Base-by-base conservation (phyloP, 2,888 invertebrate species). In the Drosophila anomalata region DNA sequence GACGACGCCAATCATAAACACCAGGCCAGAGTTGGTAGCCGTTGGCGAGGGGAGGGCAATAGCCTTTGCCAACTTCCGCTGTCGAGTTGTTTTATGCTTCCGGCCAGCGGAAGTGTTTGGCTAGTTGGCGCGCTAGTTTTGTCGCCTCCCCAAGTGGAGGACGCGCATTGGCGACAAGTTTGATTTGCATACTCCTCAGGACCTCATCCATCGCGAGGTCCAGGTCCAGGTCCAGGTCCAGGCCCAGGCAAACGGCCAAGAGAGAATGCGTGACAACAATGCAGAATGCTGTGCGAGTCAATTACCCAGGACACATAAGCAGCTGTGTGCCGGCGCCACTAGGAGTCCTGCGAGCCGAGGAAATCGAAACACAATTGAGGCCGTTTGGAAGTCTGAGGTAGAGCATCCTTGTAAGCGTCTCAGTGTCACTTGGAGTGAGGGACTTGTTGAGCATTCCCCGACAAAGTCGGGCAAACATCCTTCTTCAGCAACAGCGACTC, bases 41-140 rank as follows among this genome's bases (percentile, higher is more conserved):
- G 50, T 2, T 14, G 20, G 24, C 24, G 11, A 39, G 1, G 53
- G 36, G 6, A 12, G 11, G 14, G 6, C 12, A n/a, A 54, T 17
- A 24, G 73, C 63, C 48, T 56, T 73, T 63, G 65, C 73, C 75
- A 77, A 81, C 88, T 82, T 89, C 89, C 89, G 89, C 72, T 78
- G 89, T 82, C 80, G 89, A 88, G 85, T 89, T 89, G 89, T 89
- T 89, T 89, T 79, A 88, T 87, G 87, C 79, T 84, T 88, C 86
- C 89, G 89, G 81, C 82, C 77, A 79, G 65, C 88, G 88, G 87
- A 89, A 89, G 89, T 89, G 82, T 87, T 89, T 88, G 87, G 88
- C 81, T 84, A 78, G 86, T 85, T 83, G 77, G 78, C 70, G 78
- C 84, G 77, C 88, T 83, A 87, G 88, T 86, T 82, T 82, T 85